Evolutionary conservation across 2,113 vertebrate genomes (phyloP).

Genomic region (Vireo altiloquus): DNA sequence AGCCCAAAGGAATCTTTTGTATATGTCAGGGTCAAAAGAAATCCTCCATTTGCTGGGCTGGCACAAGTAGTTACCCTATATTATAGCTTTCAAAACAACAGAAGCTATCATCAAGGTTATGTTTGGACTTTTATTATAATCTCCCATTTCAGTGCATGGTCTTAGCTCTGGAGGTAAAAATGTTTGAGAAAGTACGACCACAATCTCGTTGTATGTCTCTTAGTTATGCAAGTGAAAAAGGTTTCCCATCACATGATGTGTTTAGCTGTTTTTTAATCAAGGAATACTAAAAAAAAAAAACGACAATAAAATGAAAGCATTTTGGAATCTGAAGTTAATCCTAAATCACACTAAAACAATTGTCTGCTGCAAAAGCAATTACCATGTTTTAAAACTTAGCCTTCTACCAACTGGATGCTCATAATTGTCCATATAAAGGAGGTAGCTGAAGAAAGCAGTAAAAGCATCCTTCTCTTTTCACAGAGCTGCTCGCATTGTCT

Average conservation of each 20-base stretch:
- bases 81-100: slow-evolving; percentile 50
- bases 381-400: background rate
- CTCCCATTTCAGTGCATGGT: slow-evolving; percentile 40
- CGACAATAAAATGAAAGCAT: background rate
- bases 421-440: background rate
- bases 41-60: background rate
- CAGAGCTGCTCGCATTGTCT: background rate
- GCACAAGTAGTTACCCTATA: slow-evolving; percentile 32
- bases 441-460: background rate
- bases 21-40: slow-evolving; percentile 29
- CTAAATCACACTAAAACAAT: background rate
- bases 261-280: background rate
- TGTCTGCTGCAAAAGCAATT: background rate
- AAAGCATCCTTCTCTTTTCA: background rate
- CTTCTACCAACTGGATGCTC: background rate
- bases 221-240: background rate
- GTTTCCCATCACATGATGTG: background rate
- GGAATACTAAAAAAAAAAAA: background rate
- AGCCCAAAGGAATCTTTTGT: background rate
- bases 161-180: slow-evolving; percentile 19
- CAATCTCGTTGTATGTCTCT: background rate
- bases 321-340: background rate
- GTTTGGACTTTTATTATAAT: slow-evolving; percentile 56
- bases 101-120: slow-evolving; percentile 50
- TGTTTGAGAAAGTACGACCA: slow-evolving; percentile 21